Conservation (phyloP, 2,113 vertebrate genomes). For the Bos javanicus region DNA sequence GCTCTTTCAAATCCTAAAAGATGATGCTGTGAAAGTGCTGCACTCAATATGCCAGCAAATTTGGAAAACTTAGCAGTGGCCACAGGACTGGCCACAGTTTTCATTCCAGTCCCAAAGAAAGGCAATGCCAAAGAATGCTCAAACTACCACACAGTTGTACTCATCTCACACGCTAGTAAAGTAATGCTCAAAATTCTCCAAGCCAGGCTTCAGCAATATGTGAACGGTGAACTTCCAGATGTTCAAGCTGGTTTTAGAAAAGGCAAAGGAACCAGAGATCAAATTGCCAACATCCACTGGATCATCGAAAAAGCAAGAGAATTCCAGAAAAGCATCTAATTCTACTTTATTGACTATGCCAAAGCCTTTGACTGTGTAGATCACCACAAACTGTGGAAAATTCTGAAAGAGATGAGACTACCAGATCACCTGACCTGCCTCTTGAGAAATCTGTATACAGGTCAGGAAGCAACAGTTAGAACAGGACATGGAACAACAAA, state of each 20-base stretch:
- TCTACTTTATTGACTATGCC: background rate
- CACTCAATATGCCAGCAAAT: background rate
- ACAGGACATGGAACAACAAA: background rate
- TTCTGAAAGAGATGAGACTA: background rate
- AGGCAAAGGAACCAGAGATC: background rate
- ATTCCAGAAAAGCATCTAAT: background rate
- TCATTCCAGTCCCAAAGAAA: background rate
- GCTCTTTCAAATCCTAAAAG: background rate
- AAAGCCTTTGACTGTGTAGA: background rate
- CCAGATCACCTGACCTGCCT: background rate
- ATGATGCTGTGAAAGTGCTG: background rate
- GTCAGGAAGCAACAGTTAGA: background rate
- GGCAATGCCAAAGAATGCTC: background rate
- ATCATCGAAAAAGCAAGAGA: background rate
- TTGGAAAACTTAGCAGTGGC: background rate
- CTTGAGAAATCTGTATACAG: background rate
- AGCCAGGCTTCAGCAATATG: accelerated
- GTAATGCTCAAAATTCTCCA: background rate
- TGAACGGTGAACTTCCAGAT: accelerated
- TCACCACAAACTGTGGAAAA: background rate
- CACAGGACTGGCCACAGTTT: background rate
- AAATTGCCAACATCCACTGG: background rate
- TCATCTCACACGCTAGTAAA: background rate
- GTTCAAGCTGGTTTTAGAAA: background rate
- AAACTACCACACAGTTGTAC: background rate